Evolutionary conservation across 1,140 invertebrate species (phyloP).

Genomic region (Camponotus pennsylvanicus): DNA sequence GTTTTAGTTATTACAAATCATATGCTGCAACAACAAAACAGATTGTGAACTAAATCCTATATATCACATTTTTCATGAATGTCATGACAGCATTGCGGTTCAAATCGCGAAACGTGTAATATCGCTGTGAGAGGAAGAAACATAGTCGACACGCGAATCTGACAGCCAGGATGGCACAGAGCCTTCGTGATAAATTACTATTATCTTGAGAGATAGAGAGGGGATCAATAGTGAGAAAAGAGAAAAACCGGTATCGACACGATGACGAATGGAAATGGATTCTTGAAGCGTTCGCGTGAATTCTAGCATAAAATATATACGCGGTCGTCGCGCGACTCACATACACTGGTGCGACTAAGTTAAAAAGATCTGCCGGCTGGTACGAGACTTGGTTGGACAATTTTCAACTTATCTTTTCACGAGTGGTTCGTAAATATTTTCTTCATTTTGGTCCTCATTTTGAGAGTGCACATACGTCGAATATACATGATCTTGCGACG

Average conservation of each 20-base stretch:
- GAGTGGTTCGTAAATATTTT: constrained; percentile 16
- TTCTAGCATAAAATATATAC: constrained; percentile 39
- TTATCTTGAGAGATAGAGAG: constrained; percentile 58
- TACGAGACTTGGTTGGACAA: constrained; percentile 45
- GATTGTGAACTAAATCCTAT: constrained; percentile 31
- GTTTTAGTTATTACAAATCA: not conserved
- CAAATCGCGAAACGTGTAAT: constrained; percentile 30
- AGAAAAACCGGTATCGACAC: constrained; percentile 32
- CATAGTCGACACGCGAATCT: constrained; percentile 43
- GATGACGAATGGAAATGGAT: constrained; percentile 55
- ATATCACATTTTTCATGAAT: constrained; percentile 33
- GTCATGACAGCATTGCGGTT: constrained; percentile 50
- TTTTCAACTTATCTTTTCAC: constrained; percentile 28
- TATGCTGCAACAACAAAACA: constrained; percentile 7
- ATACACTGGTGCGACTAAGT: constrained; percentile 11
- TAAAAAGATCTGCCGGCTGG: constrained; percentile 32
- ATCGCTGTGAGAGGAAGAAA: constrained; percentile 21
- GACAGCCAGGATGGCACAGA: constrained; percentile 30
- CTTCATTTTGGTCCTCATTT: not conserved
- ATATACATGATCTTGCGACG: not conserved
- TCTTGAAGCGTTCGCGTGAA: constrained; percentile 45
- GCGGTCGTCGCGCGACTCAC: not conserved
- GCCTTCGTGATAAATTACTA: constrained; percentile 56
- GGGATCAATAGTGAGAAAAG: constrained; percentile 32
- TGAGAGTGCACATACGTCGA: not conserved